A percentile compares a stretch with the other conserved stretches of the same genome.
Conservation (phyloP, 2,113 vertebrate genomes). For the Aegithalos caudatus region DNA sequence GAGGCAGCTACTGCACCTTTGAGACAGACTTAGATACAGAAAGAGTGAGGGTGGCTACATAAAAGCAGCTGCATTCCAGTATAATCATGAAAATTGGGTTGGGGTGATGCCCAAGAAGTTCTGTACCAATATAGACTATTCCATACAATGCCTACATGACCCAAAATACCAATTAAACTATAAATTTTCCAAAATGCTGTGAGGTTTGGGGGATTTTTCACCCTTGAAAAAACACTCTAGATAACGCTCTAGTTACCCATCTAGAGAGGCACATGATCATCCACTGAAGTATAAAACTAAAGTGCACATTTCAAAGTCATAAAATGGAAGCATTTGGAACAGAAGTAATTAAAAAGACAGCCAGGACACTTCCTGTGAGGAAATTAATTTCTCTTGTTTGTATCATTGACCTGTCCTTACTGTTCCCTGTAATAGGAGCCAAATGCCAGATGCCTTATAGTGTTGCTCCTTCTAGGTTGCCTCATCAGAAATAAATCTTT, state of each 20-base stretch:
- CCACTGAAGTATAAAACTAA: neutral
- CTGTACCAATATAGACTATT: neutral
- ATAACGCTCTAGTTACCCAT: neutral
- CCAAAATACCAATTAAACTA: neutral
- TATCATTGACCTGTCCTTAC: neutral
- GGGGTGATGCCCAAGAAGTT: neutral
- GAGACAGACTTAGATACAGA: neutral
- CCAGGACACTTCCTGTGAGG: neutral
- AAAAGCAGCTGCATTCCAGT: neutral
- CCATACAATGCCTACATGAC: neutral
- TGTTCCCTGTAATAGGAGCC: neutral
- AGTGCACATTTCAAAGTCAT: neutral
- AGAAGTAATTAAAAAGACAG: constrained; percentile 7
- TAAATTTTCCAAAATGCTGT: neutral
- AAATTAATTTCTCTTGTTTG: constrained; percentile 1
- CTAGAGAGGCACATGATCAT: neutral
- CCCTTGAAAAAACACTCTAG: neutral
- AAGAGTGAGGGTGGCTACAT: neutral
- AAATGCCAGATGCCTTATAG: neutral
- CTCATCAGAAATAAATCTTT: neutral
- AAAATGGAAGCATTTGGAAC: neutral
- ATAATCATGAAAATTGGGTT: neutral
- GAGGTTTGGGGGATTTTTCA: neutral
- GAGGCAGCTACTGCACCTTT: neutral
- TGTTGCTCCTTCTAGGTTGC: neutral